These are phyloP conservation scores for Scortum barcoo DNA, from an alignment of 2,113 vertebrate genomes.

Conservation along the genomic window DNA sequence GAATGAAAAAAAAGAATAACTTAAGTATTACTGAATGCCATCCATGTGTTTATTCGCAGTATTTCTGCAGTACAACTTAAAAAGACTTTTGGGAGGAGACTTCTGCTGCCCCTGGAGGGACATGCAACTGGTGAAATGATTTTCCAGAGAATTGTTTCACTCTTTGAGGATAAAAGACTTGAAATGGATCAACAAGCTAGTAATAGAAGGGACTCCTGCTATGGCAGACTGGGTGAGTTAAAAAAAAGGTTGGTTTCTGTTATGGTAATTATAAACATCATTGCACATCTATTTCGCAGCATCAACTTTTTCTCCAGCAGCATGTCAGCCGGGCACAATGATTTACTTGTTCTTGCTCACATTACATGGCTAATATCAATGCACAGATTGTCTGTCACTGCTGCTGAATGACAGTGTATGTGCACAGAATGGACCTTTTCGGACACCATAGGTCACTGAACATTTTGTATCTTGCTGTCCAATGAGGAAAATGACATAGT, in stretches of 20 bases:
- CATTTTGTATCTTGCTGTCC: not conserved
- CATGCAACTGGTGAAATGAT: conserved; percentile 18
- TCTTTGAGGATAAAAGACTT: conserved; percentile 33
- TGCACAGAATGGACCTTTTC: not conserved
- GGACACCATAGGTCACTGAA: not conserved
- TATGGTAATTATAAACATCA: conserved; percentile 43
- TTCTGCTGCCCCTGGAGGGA: conserved; percentile 17
- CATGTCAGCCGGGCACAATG: conserved; percentile 6
- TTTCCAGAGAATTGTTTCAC: conserved; percentile 22
- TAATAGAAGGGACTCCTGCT: not conserved
- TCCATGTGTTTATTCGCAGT: conserved; percentile 2
- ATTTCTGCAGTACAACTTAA: not conserved
- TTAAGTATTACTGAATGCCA: not conserved
- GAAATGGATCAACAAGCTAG: conserved; percentile 20
- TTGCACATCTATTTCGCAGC: conserved; percentile 29
- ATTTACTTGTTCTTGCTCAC: conserved; percentile 19
- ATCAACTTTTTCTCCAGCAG: conserved; percentile 2
- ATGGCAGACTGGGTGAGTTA: conserved; percentile 9
- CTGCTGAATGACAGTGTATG: not conserved
- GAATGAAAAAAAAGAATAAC: not conserved
- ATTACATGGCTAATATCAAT: not conserved
- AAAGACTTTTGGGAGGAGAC: conserved; percentile 13
- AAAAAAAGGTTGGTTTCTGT: conserved; percentile 19
- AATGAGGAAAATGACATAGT: not conserved
- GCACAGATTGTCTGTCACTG: not conserved